Percentiles rank a stretch among this genome's conserved stretches.
These are phyloP conservation scores for Morphnarchus princeps DNA, from an alignment of 2,113 vertebrate genomes.

Conservation along the genomic window DNA sequence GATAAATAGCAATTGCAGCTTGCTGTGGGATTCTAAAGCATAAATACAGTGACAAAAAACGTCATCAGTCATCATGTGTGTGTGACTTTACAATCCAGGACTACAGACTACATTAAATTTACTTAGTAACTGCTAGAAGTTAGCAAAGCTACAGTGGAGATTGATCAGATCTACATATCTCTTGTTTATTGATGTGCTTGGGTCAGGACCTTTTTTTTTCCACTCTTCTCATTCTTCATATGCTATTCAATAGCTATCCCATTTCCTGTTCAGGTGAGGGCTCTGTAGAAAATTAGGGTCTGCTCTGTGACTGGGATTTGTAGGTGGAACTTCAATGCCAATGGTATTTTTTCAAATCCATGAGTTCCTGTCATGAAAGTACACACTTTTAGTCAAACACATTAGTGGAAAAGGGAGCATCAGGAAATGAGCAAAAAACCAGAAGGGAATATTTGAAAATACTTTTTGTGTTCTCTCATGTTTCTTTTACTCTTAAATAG, in stretches of 20 bases:
- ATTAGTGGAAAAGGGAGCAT: not conserved
- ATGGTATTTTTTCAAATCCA: not conserved
- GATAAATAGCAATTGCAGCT: not conserved
- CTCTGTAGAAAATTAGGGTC: not conserved
- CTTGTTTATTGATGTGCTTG: not conserved
- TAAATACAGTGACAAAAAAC: not conserved
- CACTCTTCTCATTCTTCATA: not conserved
- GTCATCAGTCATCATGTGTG: not conserved
- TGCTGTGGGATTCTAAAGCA: not conserved
- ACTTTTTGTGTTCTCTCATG: not conserved
- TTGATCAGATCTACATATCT: not conserved
- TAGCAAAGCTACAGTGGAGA: not conserved
- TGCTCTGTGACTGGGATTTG: not conserved
- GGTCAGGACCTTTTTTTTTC: not conserved
- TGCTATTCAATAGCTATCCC: not conserved
- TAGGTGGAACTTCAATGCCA: not conserved
- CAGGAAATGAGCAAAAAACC: not conserved
- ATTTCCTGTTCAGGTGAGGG: not conserved
- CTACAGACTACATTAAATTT: not conserved
- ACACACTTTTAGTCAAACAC: not conserved
- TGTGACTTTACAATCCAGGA: not conserved
- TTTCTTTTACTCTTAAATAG: not conserved
- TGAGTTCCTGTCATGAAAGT: not conserved
- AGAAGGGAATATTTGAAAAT: not conserved
- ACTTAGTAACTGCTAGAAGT: not conserved